phyloP scores from a whole-genome alignment of 2,797 vertebrate genomes.

The Pelochelys cantorii region DNA sequence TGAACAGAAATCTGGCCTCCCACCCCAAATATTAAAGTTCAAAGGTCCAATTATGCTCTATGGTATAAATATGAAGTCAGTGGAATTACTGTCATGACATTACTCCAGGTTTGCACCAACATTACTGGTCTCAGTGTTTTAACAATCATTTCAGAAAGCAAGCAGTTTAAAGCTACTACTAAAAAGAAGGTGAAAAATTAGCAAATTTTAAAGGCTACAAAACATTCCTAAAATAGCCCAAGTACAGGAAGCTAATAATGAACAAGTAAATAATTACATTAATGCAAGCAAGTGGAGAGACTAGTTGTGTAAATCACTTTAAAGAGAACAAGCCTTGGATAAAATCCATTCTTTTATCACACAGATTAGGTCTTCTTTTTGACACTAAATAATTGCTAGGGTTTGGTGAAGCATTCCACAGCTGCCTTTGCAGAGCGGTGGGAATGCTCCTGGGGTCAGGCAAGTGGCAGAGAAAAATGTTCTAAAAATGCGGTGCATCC shows the following conservation, averaged over 20 bases:
- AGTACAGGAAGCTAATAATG: conserved; percentile 68
- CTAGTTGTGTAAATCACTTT: conserved; percentile 77
- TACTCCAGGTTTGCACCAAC: background rate
- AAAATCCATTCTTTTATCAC: conserved; percentile 84
- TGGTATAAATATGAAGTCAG: background rate
- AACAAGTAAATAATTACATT: conserved; percentile 79
- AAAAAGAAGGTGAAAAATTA: background rate
- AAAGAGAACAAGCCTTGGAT: conserved; percentile 75
- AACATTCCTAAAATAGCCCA: conserved; percentile 62
- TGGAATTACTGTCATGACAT: background rate
- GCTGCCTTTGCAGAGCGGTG: conserved; percentile 46
- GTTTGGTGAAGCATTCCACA: conserved; percentile 40
- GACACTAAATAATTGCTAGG: conserved; percentile 84
- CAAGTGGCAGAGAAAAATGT: conserved; percentile 84
- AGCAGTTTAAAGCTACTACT: conserved; percentile 25
- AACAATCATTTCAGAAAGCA: background rate
- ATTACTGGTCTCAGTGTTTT: background rate
- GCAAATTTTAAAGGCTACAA: conserved; percentile 50
- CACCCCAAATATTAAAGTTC: background rate
- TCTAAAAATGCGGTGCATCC: conserved; percentile 75
- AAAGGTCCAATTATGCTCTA: background rate
- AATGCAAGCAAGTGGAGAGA: conserved; percentile 59
- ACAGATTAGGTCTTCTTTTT: conserved; percentile 73
- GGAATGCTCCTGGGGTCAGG: conserved; percentile 79
- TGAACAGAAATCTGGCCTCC: conserved; percentile 20